phyloP scores from a whole-genome alignment of 2,888 invertebrate genomes.

The Cephus runcator region DNA sequence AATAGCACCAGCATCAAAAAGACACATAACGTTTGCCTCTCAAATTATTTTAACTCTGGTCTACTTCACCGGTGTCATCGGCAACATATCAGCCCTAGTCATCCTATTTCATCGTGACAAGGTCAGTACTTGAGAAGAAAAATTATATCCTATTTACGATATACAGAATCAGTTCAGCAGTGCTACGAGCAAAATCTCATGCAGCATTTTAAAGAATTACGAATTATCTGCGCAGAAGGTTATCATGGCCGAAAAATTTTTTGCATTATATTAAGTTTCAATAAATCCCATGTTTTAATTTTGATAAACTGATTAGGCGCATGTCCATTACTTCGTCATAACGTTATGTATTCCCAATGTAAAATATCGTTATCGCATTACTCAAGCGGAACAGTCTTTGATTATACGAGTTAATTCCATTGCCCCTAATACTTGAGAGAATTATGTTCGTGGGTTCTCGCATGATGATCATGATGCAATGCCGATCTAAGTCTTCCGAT shows the following conservation, averaged over 20 bases:
- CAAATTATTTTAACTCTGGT: conserved; percentile 68
- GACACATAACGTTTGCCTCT: conserved; percentile 46
- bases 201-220: background rate
- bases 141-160: background rate
- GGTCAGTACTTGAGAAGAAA: conserved; percentile 44
- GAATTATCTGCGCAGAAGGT: background rate
- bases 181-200: background rate
- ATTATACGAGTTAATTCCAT: background rate
- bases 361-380: background rate
- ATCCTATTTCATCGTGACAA: conserved; percentile 78
- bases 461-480: background rate
- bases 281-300: background rate
- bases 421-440: background rate
- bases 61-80: conserved; percentile 76
- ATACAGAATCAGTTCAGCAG: background rate
- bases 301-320: background rate
- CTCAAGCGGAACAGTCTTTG: background rate
- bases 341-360: background rate
- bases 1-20: conserved; percentile 21
- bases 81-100: conserved; percentile 81
- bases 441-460: background rate
- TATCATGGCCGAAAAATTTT: background rate
- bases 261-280: background rate
- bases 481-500: background rate
- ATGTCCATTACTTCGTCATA: background rate